These are phyloP conservation scores for Sthenelais limicola DNA, from an alignment of 2,888 invertebrate genomes.

Conservation along the genomic window DNA sequence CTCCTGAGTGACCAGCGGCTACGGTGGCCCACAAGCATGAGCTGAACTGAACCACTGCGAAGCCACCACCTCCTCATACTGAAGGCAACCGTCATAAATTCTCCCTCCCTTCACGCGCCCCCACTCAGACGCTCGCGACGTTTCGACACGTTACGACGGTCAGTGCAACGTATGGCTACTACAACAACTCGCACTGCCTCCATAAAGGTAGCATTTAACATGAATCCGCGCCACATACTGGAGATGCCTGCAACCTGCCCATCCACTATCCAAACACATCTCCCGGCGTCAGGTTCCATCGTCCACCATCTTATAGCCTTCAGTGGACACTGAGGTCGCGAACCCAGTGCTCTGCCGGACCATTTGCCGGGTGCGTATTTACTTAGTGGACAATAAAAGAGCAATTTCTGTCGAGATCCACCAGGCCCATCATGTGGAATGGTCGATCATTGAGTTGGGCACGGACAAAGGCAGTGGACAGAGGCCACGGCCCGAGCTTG, in stretches of 20 bases:
- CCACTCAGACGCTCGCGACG: neutral
- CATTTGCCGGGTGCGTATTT: conserved; percentile 21
- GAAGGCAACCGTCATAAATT: neutral
- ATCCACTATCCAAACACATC: neutral
- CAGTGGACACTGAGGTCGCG: conserved; percentile 2
- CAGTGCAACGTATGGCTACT: too few species aligned
- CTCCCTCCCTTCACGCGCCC: neutral
- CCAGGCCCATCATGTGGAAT: too few species aligned
- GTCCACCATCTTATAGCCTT: conserved; percentile 1
- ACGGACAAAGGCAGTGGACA: conserved; percentile 12
- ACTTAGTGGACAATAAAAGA: conserved; percentile 15
- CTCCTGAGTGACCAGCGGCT: conserved; percentile 16
- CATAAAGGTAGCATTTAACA: too few species aligned
- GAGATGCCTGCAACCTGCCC: conserved; percentile 9
- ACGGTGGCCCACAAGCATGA: neutral
- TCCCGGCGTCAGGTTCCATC: too few species aligned
- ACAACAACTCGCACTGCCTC: too few species aligned
- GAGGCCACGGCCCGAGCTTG: neutral
- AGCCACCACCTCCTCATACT: too few species aligned
- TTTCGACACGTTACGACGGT: too few species aligned
- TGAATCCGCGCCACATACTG: too few species aligned
- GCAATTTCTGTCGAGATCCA: neutral
- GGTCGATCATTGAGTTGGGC: conserved; percentile 23
- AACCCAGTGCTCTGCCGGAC: neutral
- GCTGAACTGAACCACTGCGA: neutral